Evolutionary conservation across 2,888 invertebrate species (phyloP).

Genomic region (Patella ulyssiponensis): DNA sequence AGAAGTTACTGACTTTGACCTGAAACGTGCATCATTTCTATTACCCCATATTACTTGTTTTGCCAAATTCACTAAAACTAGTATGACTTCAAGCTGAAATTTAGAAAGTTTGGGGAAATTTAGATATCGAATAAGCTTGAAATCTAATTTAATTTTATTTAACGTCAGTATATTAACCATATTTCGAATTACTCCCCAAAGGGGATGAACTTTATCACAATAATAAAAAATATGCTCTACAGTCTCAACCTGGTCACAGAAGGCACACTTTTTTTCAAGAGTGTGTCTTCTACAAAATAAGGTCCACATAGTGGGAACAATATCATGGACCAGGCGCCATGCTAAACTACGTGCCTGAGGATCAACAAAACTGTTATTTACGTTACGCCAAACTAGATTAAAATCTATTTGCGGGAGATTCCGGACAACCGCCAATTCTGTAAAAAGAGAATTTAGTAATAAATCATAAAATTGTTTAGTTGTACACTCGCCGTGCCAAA

Average conservation of each 20-base stretch:
- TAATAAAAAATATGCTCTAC: neutral
- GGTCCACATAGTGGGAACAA: slow-evolving; percentile 2
- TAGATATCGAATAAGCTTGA: neutral
- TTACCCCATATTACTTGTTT: neutral
- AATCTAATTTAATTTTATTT: neutral
- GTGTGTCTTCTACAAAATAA: neutral
- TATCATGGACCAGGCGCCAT: neutral
- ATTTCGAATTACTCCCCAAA: neutral
- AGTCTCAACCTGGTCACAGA: neutral
- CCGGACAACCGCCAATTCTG: no score
- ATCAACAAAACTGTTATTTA: neutral
- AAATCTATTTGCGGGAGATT: no score
- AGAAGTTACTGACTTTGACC: no score
- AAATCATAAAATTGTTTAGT: slow-evolving; percentile 1
- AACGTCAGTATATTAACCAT: neutral
- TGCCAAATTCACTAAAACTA: neutral
- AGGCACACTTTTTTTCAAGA: neutral
- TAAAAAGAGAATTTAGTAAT: neutral
- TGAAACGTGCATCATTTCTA: neutral
- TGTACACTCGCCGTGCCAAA: neutral
- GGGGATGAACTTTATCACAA: neutral
- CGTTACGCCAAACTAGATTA: no score
- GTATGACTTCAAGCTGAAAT: neutral
- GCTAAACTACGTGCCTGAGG: neutral
- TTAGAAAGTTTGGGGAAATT: neutral